Evolutionary conservation across 2,888 invertebrate genomes (phyloP).

Genomic region (Apoda limacodes): DNA sequence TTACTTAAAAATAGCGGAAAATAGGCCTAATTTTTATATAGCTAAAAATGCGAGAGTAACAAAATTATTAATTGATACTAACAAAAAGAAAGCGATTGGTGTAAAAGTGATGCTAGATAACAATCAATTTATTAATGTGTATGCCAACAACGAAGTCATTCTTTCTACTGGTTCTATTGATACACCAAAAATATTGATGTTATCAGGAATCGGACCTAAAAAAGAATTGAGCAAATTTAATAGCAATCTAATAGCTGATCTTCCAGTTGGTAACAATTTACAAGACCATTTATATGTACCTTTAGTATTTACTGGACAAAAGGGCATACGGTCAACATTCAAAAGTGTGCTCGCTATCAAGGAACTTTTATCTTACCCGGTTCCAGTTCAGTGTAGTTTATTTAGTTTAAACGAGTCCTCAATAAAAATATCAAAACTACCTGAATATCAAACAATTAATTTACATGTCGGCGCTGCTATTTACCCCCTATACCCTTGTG

Average conservation of each 20-base stretch:
- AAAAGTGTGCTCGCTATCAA: conserved; percentile 21
- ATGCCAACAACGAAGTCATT: conserved; percentile 39
- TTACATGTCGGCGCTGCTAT: conserved; percentile 38
- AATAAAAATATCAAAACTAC: conserved; percentile 26
- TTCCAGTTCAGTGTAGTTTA: conserved; percentile 37
- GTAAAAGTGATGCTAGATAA: conserved; percentile 32
- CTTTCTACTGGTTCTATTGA: conserved; percentile 47
- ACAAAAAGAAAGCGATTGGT: conserved; percentile 31
- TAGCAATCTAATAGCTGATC: conserved; percentile 34
- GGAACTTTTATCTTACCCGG: conserved; percentile 28
- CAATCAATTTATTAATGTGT: conserved; percentile 30
- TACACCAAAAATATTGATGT: conserved; percentile 46
- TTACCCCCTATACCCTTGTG: conserved; percentile 30
- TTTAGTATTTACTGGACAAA: conserved; percentile 33
- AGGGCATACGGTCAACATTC: conserved; percentile 26
- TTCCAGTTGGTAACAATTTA: conserved; percentile 50
- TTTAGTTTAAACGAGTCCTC: conserved; percentile 30
- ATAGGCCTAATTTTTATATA: conserved; percentile 37
- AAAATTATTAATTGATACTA: conserved; percentile 41
- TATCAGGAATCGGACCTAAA: conserved; percentile 48
- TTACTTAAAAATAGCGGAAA: conserved; percentile 32
- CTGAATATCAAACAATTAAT: conserved; percentile 47
- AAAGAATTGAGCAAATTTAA: conserved; percentile 30
- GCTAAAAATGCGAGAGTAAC: conserved; percentile 41
- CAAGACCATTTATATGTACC: conserved; percentile 40